Evolutionary conservation across 2,113 vertebrate species (phyloP), one percentile per base, ranked within the genome.

Genomic region (Rhinopomastus cyanomelas): DNA sequence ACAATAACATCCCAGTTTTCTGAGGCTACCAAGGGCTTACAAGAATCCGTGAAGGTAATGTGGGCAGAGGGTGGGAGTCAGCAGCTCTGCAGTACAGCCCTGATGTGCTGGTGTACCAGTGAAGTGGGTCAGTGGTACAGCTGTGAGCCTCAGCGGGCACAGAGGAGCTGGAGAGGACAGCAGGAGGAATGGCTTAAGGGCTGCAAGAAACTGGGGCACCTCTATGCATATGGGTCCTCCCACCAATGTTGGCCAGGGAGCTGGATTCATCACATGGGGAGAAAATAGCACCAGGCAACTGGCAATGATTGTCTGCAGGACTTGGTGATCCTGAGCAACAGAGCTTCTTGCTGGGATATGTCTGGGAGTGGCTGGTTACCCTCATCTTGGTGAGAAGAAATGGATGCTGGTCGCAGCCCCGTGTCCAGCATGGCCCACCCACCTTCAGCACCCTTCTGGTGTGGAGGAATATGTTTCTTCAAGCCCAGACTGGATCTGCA

Each of bases 71-170:
- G 51, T 61, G 77, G 49, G 78, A 64, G 64, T 51, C 75, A 77
- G 75, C 22, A 53, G 77, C 65, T 56, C 65, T 20, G 64, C 6
- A 3, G 81, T 62, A 52, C 16, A 5, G 81, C 71, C 57, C 78
- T 8, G 19, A 17, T 1, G 27, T 2, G 7, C 80, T 0, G 0
- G 16, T 4, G 36, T 72, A 74, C 62, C 53, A 49, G 0, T 3
- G 79, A 95, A 95, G 51, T 96, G 92, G 95, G 95, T 96, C 94
- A 96, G 89, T 88, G 84, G 91, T 81, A 72, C 81, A 94, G 91
- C 92, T n/a, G 3, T 84, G 94, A 90, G 94, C 90, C 84, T 46
- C 26, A 0, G n/a, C 0, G 9, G 49, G 88, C 84, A 60, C 62
- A 2, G 51, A 84, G 86, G 81, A 94, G 71, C 81, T 88, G 89